Percentiles rank a stretch among this genome's conserved stretches.
Conservation (phyloP, 2,888 invertebrate genomes). For the Nasonia oneida region DNA sequence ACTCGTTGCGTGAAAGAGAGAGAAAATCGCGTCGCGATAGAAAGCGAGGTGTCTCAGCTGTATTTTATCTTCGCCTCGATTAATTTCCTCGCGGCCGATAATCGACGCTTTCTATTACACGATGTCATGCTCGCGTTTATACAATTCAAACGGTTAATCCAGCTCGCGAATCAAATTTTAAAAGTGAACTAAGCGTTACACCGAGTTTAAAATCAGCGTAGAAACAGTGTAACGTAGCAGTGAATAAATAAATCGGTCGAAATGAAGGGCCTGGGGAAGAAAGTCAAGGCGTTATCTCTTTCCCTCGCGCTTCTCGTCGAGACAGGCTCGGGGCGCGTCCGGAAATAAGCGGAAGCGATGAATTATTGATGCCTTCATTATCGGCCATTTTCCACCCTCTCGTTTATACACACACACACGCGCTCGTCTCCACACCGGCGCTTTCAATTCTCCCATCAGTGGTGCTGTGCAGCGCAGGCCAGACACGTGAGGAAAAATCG, state of each 20-base stretch:
- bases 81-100: neutral
- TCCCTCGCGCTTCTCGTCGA: neutral
- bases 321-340: slow-evolving; percentile 28
- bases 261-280: too few species aligned
- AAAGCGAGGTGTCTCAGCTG: neutral
- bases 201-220: too few species aligned
- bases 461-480: neutral
- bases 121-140: neutral
- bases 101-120: neutral
- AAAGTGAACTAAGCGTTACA: too few species aligned
- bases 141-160: too few species aligned
- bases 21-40: slow-evolving; percentile 17
- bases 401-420: neutral
- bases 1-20: slow-evolving; percentile 11
- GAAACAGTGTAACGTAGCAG: too few species aligned
- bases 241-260: too few species aligned
- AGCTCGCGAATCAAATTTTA: neutral
- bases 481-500: slow-evolving; percentile 31
- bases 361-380: slow-evolving; percentile 63
- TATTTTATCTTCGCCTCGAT: slow-evolving; percentile 6
- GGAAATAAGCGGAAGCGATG: slow-evolving; percentile 59
- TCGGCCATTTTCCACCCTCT: slow-evolving; percentile 31
- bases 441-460: neutral
- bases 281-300: slow-evolving; percentile 8
- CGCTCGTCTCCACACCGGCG: neutral